Conservation (phyloP, 2,797 vertebrate genomes). For the Lutjanus campechanus region DNA sequence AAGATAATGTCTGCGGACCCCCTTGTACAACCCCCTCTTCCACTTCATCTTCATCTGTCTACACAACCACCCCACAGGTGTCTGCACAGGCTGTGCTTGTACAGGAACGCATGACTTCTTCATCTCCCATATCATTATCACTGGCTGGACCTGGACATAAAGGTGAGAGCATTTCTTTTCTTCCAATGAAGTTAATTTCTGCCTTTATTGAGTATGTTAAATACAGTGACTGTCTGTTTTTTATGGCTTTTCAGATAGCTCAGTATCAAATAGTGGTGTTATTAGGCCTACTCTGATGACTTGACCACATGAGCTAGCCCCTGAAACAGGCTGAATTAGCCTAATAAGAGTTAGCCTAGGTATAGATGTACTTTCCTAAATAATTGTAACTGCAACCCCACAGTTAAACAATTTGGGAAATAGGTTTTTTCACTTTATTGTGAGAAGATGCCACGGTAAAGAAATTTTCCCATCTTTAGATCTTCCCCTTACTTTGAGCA, state of each 20-base stretch:
- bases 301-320: not conserved
- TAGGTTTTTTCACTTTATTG: not conserved
- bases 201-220: not conserved
- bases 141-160: constrained; percentile 44
- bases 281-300: not conserved
- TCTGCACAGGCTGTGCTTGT: constrained; percentile 32
- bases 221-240: not conserved
- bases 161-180: constrained; percentile 69
- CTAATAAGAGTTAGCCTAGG: not conserved
- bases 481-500: no score
- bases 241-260: not conserved
- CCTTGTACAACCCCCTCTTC: constrained; percentile 47
- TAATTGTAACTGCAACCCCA: not conserved
- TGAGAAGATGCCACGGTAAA: no score
- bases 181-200: not conserved
- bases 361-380: not conserved
- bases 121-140: constrained; percentile 35
- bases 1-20: constrained; percentile 90
- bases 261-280: not conserved
- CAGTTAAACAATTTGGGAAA: not conserved
- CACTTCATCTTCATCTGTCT: constrained; percentile 45
- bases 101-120: constrained; percentile 51
- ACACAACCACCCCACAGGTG: constrained; percentile 44
- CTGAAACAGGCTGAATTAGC: not conserved
- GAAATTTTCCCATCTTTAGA: no score